These are phyloP conservation scores for Calameuta idolon DNA, from an alignment of 2,888 invertebrate species.

Conservation along the genomic window DNA sequence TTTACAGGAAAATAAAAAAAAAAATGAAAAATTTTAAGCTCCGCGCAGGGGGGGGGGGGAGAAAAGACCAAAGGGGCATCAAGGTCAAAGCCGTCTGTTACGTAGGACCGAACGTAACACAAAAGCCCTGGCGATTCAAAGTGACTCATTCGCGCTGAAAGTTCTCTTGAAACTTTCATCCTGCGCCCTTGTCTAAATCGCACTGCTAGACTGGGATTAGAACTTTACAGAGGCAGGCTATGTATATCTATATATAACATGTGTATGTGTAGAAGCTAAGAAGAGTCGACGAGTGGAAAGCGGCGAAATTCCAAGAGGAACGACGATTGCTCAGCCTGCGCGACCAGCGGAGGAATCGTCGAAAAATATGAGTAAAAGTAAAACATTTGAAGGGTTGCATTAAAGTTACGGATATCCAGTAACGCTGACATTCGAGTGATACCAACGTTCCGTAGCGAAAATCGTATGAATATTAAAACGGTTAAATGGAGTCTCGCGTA, in stretches of 20 bases:
- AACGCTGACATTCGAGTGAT: not conserved
- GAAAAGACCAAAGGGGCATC: not conserved
- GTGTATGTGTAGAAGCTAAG: not conserved
- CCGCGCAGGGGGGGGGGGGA: conserved; percentile 22
- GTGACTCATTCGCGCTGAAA: conserved; percentile 36
- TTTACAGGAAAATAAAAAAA: not conserved
- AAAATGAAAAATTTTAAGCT: not conserved
- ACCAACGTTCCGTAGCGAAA: not conserved
- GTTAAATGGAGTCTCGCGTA: not conserved
- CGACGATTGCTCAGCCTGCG: not conserved
- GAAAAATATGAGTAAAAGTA: not conserved
- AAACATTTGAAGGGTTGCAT: not conserved
- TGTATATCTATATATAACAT: not conserved
- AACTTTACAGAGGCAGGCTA: conserved; percentile 39
- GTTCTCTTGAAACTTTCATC: conserved; percentile 51
- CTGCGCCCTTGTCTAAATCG: conserved; percentile 51
- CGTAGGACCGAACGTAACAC: conserved; percentile 4
- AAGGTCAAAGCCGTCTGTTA: not conserved
- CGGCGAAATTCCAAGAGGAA: not conserved
- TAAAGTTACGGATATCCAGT: too few species aligned
- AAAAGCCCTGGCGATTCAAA: conserved; percentile 40
- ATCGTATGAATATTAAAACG: not conserved
- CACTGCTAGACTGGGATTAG: conserved; percentile 53
- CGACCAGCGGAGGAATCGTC: not conserved
- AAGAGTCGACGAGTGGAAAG: not conserved